Percentiles rank a stretch among this genome's conserved stretches.
Conservation (phyloP, 2,888 invertebrate genomes). For the Resseliella maxima region DNA sequence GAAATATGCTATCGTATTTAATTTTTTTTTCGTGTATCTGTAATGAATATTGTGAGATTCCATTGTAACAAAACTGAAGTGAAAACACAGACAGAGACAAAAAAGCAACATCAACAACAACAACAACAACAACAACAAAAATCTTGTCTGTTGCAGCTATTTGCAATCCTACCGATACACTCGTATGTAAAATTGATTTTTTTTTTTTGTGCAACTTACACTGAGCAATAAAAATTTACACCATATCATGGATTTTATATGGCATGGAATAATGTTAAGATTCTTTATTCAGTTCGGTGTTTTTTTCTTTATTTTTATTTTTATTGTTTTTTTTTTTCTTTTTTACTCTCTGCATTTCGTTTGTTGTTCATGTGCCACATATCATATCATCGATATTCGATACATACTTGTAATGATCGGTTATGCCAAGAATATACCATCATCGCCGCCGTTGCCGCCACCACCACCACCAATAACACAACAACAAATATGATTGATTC, state of each 20-base stretch:
- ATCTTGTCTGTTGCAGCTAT: background rate
- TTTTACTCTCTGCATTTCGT: background rate
- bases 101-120: no score
- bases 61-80: constrained; percentile 11
- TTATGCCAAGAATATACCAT: constrained; percentile 39
- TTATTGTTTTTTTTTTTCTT: background rate
- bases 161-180: background rate
- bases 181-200: background rate
- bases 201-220: background rate
- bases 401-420: constrained; percentile 48
- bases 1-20: background rate
- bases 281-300: no score
- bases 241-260: constrained; percentile 3
- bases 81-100: no score
- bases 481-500: constrained; percentile 40
- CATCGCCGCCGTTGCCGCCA: no score
- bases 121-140: no score
- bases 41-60: background rate
- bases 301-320: no score
- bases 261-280: background rate
- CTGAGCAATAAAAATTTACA: constrained; percentile 23
- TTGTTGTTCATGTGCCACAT: constrained; percentile 23
- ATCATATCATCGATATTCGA: constrained; percentile 41
- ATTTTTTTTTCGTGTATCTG: background rate
- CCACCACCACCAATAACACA: no score